phyloP scores from a whole-genome alignment of 2,113 vertebrate genomes.

The Uria aalge region DNA sequence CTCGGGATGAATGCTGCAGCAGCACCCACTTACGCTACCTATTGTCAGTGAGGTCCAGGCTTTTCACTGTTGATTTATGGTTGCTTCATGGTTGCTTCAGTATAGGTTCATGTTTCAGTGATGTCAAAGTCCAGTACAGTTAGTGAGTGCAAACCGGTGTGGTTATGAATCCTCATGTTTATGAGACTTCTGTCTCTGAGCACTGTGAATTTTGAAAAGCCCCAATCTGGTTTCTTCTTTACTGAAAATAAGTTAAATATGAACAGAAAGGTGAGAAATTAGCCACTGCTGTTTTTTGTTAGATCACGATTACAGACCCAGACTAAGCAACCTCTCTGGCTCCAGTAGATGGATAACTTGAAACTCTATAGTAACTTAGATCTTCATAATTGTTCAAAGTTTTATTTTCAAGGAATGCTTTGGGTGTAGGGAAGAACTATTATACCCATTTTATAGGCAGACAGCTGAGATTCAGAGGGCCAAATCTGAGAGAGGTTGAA shows the following conservation, averaged over 20 bases:
- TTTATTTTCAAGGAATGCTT: background rate
- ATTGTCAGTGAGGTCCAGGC: background rate
- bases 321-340: background rate
- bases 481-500: background rate
- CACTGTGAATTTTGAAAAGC: background rate
- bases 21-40: background rate
- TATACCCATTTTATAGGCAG: background rate
- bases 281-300: background rate
- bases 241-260: background rate
- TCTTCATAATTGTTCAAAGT: background rate
- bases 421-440: background rate
- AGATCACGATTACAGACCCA: background rate
- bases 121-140: background rate
- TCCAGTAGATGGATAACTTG: background rate
- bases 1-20: background rate
- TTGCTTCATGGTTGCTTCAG: background rate
- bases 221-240: rapidly evolving
- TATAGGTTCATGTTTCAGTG: background rate
- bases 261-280: background rate
- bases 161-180: background rate
- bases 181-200: background rate
- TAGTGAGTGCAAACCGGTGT: background rate
- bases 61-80: background rate
- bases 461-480: background rate
- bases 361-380: background rate